A percentile compares a stretch with the other conserved stretches of the same genome.
These are phyloP conservation scores for Ivindomyrus marchei DNA, from an alignment of 2,113 vertebrate genomes.

Conservation along the genomic window DNA sequence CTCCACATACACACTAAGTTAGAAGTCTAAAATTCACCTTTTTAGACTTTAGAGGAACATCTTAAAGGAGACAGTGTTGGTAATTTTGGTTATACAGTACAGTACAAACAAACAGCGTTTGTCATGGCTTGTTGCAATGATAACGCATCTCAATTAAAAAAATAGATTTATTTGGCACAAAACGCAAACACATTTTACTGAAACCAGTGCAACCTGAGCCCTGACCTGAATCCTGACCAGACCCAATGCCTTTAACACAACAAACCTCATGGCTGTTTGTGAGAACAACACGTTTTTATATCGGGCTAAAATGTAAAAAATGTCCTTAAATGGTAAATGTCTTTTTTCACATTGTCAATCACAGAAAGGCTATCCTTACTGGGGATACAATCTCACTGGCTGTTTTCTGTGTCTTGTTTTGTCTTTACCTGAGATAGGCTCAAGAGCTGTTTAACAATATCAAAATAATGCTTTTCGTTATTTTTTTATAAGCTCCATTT, in stretches of 20 bases:
- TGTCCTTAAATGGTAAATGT: not conserved
- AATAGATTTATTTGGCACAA: not conserved
- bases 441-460: not conserved
- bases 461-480: not conserved
- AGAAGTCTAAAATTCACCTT: not conserved
- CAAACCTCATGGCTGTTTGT: not conserved
- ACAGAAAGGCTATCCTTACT: not conserved
- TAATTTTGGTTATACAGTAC: not conserved
- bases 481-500: not conserved
- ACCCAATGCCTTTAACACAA: not conserved
- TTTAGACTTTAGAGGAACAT: not conserved
- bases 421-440: not conserved
- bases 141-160: not conserved
- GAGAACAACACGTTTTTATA: not conserved
- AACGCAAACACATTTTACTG: not conserved
- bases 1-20: not conserved
- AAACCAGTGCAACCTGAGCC: not conserved
- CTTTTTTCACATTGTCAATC: not conserved
- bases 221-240: not conserved
- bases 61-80: not conserved
- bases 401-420: not conserved
- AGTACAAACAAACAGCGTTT: not conserved
- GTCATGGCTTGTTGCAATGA: not conserved
- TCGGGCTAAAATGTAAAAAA: not conserved
- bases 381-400: not conserved